phyloP scores from a whole-genome alignment of 2,888 invertebrate genomes.

The Metopia argyrocephala region DNA sequence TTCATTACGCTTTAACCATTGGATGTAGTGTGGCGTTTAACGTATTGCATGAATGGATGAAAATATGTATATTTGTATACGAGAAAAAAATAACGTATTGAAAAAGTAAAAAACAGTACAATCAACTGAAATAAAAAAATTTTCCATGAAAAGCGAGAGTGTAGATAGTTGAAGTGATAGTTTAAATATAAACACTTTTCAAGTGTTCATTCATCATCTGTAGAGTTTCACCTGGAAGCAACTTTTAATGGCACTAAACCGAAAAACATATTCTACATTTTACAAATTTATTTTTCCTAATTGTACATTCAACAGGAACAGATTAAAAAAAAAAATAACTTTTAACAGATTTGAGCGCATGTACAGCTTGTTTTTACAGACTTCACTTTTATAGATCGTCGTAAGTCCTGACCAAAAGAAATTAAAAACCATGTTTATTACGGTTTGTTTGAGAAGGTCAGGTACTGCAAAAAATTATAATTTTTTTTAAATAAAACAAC shows the following conservation, averaged over 20 bases:
- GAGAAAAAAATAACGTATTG: neutral
- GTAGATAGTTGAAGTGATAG: slow-evolving; percentile 19
- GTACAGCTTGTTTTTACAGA: no score
- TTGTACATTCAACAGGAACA: no score
- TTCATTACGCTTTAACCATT: slow-evolving; percentile 35
- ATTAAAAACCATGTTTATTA: no score
- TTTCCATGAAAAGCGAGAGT: slow-evolving; percentile 53
- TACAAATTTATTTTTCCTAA: slow-evolving; percentile 6
- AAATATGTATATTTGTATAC: no score
- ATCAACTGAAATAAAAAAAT: slow-evolving; percentile 15
- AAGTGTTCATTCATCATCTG: slow-evolving; percentile 22
- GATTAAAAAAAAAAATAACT: no score
- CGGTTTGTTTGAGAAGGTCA: no score
- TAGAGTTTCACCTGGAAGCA: neutral
- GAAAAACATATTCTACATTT: neutral
- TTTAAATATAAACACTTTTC: slow-evolving; percentile 25
- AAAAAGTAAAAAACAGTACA: neutral
- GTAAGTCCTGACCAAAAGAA: no score
- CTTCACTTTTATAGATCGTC: no score
- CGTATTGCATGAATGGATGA: slow-evolving; percentile 23
- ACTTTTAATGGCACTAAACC: slow-evolving; percentile 2
- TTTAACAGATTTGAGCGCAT: no score
- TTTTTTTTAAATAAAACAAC: no score
- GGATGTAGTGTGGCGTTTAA: slow-evolving; percentile 44
- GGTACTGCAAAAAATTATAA: no score